Evolutionary conservation across 2,113 vertebrate genomes (phyloP).

Genomic region (Dasyprocta punctata): DNA sequence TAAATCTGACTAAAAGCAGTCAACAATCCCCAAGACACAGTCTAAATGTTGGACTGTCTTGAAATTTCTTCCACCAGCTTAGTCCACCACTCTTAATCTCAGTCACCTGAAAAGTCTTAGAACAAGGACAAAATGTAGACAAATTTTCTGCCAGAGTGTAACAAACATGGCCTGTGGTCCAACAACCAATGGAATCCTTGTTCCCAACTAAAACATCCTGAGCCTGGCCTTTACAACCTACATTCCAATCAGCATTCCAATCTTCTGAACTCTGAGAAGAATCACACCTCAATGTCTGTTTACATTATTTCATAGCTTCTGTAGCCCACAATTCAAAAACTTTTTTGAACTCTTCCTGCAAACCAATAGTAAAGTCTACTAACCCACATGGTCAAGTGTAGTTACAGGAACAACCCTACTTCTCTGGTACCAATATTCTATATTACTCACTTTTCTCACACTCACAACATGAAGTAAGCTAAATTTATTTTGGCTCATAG

Average conservation of each 20-base stretch:
- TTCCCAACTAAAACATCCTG: not conserved
- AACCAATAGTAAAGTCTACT: not conserved
- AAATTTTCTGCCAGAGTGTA: not conserved
- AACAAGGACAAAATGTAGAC: not conserved
- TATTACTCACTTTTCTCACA: not conserved
- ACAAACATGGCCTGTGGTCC: not conserved
- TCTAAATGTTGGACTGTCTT: not conserved
- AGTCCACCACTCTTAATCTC: not conserved
- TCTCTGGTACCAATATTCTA: not conserved
- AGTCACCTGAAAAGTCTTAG: not conserved
- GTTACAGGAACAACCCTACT: not conserved
- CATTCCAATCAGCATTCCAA: not conserved
- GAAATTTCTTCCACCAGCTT: not conserved
- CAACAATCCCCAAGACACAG: not conserved
- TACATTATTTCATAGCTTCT: not conserved
- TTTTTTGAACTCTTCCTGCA: not conserved
- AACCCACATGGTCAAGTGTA: not conserved
- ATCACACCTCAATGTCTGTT: not conserved
- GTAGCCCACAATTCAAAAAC: not conserved
- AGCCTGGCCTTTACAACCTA: not conserved
- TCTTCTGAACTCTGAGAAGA: not conserved
- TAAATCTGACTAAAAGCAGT: not conserved
- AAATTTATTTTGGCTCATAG: not conserved
- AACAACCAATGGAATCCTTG: not conserved
- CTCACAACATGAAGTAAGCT: not conserved